These are phyloP conservation scores for Anthopleura xanthogrammica DNA, from an alignment of 92 coral and sea anemone genomes.

Conservation along the genomic window DNA sequence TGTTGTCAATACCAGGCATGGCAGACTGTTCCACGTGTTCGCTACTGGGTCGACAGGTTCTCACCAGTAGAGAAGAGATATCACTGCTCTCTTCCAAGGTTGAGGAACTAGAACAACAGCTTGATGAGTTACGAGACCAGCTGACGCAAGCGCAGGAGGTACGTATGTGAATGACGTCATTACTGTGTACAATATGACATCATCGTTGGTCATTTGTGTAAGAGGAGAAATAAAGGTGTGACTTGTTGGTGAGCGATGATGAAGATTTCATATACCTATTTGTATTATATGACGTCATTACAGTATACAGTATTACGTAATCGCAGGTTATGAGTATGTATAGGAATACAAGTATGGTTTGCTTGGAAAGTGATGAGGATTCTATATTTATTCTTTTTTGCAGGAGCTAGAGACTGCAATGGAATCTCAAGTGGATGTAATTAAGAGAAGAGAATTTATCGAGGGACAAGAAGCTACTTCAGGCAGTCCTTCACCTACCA, in stretches of 20 bases:
- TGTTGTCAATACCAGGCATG: slow-evolving; percentile 12
- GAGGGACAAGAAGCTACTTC: slow-evolving; percentile 7
- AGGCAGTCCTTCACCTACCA: not conserved
- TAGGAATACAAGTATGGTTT: not conserved
- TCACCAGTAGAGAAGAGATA: slow-evolving; percentile 34
- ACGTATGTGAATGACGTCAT: not conserved
- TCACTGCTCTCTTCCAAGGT: slow-evolving; percentile 17
- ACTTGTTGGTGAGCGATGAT: no score
- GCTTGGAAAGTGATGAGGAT: not conserved
- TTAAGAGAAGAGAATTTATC: not conserved
- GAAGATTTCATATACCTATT: not conserved
- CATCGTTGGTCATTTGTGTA: no score
- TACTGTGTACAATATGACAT: no score
- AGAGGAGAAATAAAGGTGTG: not conserved
- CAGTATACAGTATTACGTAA: no score
- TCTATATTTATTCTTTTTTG: not conserved
- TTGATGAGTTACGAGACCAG: slow-evolving; percentile 43
- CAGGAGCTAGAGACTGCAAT: not conserved
- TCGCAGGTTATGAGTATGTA: no score
- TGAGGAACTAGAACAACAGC: slow-evolving; percentile 47
- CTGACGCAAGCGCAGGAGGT: slow-evolving; percentile 44
- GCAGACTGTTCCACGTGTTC: slow-evolving; percentile 58
- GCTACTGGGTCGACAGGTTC: slow-evolving; percentile 45
- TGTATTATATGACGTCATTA: not conserved
- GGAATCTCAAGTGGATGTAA: not conserved